These are phyloP conservation scores for Myotis daubentonii DNA, from an alignment of 2,797 vertebrate genomes.

Conservation along the genomic window DNA sequence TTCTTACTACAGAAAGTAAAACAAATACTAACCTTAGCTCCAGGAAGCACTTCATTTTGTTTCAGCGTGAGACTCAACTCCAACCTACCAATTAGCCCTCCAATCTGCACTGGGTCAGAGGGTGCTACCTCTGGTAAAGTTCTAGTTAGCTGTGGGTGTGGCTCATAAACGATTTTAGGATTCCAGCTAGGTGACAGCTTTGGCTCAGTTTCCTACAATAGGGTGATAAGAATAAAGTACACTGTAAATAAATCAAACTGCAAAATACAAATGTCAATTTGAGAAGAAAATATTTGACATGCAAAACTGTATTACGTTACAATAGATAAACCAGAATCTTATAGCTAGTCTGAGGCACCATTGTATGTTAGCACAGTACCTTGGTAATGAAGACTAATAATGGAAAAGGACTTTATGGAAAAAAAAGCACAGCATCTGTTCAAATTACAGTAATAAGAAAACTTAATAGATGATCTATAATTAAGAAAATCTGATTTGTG, in stretches of 20 bases:
- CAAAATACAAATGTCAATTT: conserved; percentile 3
- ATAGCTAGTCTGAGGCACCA: neutral
- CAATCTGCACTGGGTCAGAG: conserved; percentile 95
- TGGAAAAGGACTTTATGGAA: neutral
- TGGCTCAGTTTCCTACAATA: conserved; percentile 93
- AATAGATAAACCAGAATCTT: neutral
- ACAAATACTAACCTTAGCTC: conserved; percentile 92
- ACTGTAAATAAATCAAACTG: neutral
- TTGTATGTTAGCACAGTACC: neutral
- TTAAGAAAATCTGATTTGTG: neutral
- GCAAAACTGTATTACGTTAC: neutral
- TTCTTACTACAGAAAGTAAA: conserved; percentile 23
- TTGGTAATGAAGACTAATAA: conserved; percentile 7
- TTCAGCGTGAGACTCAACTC: conserved; percentile 95
- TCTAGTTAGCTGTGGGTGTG: conserved; percentile 97
- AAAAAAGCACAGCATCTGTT: neutral
- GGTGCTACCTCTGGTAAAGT: conserved; percentile 90
- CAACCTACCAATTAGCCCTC: conserved; percentile 92
- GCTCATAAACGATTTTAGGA: conserved; percentile 97
- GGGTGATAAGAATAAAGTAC: conserved; percentile 65
- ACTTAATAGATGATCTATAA: neutral
- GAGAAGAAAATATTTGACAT: neutral
- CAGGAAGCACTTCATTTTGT: conserved; percentile 96
- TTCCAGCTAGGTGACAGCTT: conserved; percentile 99
- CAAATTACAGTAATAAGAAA: conserved; percentile 29